Evolutionary conservation across 2,888 invertebrate genomes (phyloP).

Genomic region (Cylloceria caligata): DNA sequence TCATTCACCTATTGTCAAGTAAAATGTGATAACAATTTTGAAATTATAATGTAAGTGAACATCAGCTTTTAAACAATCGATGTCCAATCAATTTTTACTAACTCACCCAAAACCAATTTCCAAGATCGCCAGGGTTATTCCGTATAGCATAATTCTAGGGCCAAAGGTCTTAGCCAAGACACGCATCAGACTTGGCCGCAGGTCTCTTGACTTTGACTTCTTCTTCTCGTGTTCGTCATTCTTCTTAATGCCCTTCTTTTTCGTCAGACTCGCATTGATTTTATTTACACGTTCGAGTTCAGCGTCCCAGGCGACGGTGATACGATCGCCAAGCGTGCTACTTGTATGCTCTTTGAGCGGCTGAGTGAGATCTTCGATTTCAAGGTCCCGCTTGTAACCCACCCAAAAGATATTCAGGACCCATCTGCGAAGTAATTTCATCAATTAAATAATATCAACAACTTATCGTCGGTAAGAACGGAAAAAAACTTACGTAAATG

Average conservation of each 20-base stretch:
- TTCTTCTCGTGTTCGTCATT: constrained; percentile 13
- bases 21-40: too few species aligned
- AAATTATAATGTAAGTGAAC: too few species aligned
- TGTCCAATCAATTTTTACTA: too few species aligned
- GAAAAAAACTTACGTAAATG: constrained; percentile 86
- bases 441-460: background rate
- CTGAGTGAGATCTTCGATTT: constrained; percentile 88
- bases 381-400: constrained; percentile 89
- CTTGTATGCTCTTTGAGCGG: constrained; percentile 90
- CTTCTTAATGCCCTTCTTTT: constrained; percentile 41
- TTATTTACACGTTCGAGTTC: constrained; percentile 83
- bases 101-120: constrained; percentile 87
- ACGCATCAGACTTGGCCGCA: constrained; percentile 88
- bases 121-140: constrained; percentile 87
- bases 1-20: too few species aligned
- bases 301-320: constrained; percentile 88
- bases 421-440: constrained; percentile 86
- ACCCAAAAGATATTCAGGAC: constrained; percentile 89
- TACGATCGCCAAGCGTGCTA: constrained; percentile 87
- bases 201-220: constrained; percentile 74
- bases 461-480: too few species aligned
- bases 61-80: too few species aligned
- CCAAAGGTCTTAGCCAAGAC: constrained; percentile 88
- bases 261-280: constrained; percentile 37
- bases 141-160: constrained; percentile 87